These are phyloP conservation scores for Drusus annulatus DNA, from an alignment of 1,140 invertebrate genomes.

Conservation along the genomic window DNA sequence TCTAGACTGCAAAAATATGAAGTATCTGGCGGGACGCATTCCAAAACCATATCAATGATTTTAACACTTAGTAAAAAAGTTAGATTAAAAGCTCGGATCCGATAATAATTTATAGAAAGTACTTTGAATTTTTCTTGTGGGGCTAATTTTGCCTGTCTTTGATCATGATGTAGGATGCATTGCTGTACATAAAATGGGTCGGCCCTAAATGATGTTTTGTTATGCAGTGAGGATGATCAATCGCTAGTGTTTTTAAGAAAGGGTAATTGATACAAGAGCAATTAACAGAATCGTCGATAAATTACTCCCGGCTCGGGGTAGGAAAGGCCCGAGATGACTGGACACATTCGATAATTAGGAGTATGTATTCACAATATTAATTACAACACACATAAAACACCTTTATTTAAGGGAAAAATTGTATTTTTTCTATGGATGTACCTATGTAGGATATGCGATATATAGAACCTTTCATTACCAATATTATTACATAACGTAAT, in stretches of 20 bases:
- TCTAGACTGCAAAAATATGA: not conserved
- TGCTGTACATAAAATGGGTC: conserved; percentile 22
- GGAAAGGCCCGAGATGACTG: not conserved
- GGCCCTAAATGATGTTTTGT: conserved; percentile 15
- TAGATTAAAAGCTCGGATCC: too few relatives aligned
- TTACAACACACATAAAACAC: too few relatives aligned
- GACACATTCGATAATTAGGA: not conserved
- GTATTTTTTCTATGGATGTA: too few relatives aligned
- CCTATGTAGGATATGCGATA: too few relatives aligned
- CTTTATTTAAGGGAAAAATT: too few relatives aligned
- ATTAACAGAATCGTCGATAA: conserved; percentile 33
- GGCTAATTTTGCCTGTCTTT: not conserved
- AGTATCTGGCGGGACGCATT: not conserved
- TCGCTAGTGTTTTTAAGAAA: not conserved
- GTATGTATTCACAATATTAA: too few relatives aligned
- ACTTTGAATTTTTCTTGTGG: too few relatives aligned
- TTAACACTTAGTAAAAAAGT: not conserved
- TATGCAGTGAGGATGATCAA: conserved; percentile 28
- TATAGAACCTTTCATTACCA: too few relatives aligned
- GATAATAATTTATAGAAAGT: too few relatives aligned
- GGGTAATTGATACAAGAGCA: conserved; percentile 39
- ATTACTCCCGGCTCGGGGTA: conserved; percentile 4
- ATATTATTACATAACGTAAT: too few relatives aligned
- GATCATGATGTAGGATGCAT: not conserved
- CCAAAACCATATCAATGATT: not conserved